Conservation (phyloP, 37 sponge, comb jelly and placozoan species). For the Chondrilla cf. caribensis region DNA sequence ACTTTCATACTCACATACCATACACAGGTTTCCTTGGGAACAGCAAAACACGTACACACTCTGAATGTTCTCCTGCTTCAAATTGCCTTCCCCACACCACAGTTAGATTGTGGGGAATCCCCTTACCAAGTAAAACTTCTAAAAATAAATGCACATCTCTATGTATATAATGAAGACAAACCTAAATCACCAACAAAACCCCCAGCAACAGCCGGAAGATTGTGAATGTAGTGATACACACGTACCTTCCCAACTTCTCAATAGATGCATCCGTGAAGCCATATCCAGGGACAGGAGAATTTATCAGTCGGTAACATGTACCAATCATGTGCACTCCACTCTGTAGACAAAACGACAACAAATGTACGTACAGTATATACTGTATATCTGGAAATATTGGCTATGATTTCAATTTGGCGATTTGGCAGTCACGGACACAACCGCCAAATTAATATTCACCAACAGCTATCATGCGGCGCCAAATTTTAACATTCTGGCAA, state of each 20-base stretch:
- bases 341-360: no score
- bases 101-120: conserved; percentile 58
- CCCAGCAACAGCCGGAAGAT: no score
- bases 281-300: neutral
- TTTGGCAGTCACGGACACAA: neutral
- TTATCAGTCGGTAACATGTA: conserved; percentile 33
- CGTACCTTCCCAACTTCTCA: neutral
- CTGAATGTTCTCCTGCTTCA: neutral
- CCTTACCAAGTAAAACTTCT: conserved; percentile 19
- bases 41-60: conserved; percentile 33
- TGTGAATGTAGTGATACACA: no score
- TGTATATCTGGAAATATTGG: no score
- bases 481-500: no score
- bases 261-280: neutral
- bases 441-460: neutral
- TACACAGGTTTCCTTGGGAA: conserved; percentile 54
- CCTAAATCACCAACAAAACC: neutral
- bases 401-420: no score
- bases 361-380: no score
- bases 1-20: no score
- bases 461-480: no score
- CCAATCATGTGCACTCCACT: conserved; percentile 27
- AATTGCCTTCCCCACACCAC: neutral
- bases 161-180: neutral
- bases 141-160: conserved; percentile 45